Percentiles rank a stretch among this genome's conserved stretches.
Evolutionary conservation across 2,113 vertebrate genomes (phyloP).

Genomic region (Phyllopteryx taeniolatus): DNA sequence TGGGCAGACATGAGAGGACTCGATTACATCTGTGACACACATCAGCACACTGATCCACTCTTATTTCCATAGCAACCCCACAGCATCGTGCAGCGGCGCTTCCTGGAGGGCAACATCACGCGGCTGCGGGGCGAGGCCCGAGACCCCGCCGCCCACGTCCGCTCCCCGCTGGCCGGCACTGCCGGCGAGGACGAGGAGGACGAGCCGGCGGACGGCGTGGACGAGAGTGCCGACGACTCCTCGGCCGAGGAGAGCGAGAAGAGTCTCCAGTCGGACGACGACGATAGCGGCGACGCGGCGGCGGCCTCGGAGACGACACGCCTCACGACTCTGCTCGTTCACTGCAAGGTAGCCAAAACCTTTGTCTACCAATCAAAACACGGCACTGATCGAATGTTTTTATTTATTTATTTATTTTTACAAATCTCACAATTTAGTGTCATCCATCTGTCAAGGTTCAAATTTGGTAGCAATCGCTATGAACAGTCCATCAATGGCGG

Average conservation of each 20-base stretch:
- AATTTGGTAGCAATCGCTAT: too few species aligned
- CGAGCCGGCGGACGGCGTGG: slow-evolving; percentile 59
- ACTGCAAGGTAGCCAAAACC: slow-evolving; percentile 80
- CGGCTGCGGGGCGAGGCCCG: slow-evolving; percentile 70
- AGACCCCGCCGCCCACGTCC: slow-evolving; percentile 58
- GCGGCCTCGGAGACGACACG: slow-evolving; percentile 37
- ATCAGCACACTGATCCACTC: too few species aligned
- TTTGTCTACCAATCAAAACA: neutral
- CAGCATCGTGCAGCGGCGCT: slow-evolving; percentile 86
- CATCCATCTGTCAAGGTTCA: too few species aligned
- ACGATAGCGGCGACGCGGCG: slow-evolving; percentile 57
- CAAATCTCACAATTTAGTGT: too few species aligned
- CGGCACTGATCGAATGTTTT: too few species aligned
- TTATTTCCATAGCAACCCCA: slow-evolving; percentile 82
- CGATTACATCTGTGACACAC: slow-evolving; percentile 11
- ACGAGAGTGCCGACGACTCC: slow-evolving; percentile 75
- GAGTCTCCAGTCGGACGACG: slow-evolving; percentile 72
- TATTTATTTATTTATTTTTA: neutral
- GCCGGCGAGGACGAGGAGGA: slow-evolving; percentile 57
- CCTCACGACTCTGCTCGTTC: slow-evolving; percentile 75
- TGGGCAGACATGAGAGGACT: slow-evolving; percentile 15
- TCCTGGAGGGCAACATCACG: slow-evolving; percentile 83
- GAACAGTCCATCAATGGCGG: too few species aligned
- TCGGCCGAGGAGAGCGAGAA: slow-evolving; percentile 75
- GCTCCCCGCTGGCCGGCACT: slow-evolving; percentile 74